Evolutionary conservation across 2,888 invertebrate species (phyloP), one percentile per base, ranked within the genome.

Genomic region (Schizaphis graminum): DNA sequence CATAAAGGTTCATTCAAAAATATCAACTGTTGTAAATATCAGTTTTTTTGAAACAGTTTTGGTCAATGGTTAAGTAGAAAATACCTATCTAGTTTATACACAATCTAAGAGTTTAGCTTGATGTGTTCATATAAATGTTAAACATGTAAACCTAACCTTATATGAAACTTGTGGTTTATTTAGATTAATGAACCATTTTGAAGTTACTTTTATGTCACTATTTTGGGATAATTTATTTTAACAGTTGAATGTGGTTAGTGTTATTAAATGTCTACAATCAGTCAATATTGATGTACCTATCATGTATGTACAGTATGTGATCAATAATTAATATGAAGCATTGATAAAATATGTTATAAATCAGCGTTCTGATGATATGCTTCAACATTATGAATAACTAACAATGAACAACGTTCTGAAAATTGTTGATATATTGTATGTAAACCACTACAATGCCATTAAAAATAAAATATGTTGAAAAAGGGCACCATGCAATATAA

Each of bases 1-100:
- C 44, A 8, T 87, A 87, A 47, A 47, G 87, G 87, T 87, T 87
- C 87, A 87, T 44, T 87, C 24, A 87, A 28, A 87, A 87, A 41
- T 87, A 41, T 53, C 16, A 28, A 88, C 41, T 35, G 57, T 11
- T 57, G 16, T 89, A 24, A 89, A 89, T 57, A 89, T 41, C 57
- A 56, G 41, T 89, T 89, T 26, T 57, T 89, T 89, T 56, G 41
- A 89, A 89, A 89, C 89, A 57, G 26, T 57, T 89, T 57, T 89
- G 57, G 41, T 89, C 89, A 85, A 94, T 90, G 90, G 85, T 77
- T n/a, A 84, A 53, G 56, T 49, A 56, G 94, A 90, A 90, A 47
- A 53, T n/a, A n/a, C n/a, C n/a, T 94, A 85, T 77, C 84, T 94
- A 7, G 49, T 44, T 53, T 94, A 77, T 94, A 91, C 94, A 35